Evolutionary conservation across 2,113 vertebrate genomes (phyloP), one percentile per base, ranked within the genome.

Genomic region (Fukomys damarensis): DNA sequence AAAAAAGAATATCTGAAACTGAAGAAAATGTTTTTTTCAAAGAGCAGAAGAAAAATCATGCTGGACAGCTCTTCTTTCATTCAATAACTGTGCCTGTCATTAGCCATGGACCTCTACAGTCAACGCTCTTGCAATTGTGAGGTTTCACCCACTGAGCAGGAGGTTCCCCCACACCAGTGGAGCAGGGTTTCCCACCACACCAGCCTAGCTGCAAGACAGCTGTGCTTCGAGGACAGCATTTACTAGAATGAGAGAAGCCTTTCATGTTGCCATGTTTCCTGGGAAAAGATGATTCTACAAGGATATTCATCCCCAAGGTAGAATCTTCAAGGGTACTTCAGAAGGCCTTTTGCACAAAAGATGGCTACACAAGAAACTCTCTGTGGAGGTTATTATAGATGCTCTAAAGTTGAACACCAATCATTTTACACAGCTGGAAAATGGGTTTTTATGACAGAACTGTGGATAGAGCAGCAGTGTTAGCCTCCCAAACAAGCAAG

Each of bases 51-150:
- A 76, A 94, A 70, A 88, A 65, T 19, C 13, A 24, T 38, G 89
- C 95, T 97, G 97, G 97, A 97, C 98, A 97, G 97, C 86, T 96
- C 84, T 97, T 97, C 98, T 98, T 97, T 98, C 97, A 98, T 97
- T 98, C 97, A 98, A 98, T 96, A 2, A 66, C 97, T 95, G 20
- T 59, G 91, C 96, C 96, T 97, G 93, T 97, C 96, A 97, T 98
- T 97, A 98, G 96, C 97, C 92, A 93, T 10, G 95, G 96, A 96
- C 97, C 94, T 97, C 96, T 96, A 94, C 97, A 96, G 96, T 96
- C 93, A 96, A 97, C 97, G 94, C 22, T 61, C 80, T 59, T 19
- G 93, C 93, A 96, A 96, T 61, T 65, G 77, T 54, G 32, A 97
- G 96, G 96, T 80, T 80, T 91, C 72, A 93, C 72, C 24, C 4